These are phyloP conservation scores for Fregetta grallaria DNA, from an alignment of 2,113 vertebrate genomes.

Conservation along the genomic window DNA sequence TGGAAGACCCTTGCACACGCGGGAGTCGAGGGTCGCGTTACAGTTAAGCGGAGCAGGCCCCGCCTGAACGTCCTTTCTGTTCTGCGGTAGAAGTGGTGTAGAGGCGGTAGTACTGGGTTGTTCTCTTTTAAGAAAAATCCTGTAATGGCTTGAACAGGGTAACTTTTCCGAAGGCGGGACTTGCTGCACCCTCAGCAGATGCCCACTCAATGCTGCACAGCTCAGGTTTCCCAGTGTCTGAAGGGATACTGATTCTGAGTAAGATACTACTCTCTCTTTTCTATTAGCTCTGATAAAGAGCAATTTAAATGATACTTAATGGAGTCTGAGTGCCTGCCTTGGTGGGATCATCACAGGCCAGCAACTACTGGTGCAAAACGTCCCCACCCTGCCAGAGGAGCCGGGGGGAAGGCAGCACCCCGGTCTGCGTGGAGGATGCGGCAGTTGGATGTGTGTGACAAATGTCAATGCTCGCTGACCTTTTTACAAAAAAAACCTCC, in stretches of 20 bases:
- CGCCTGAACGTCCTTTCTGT: background rate
- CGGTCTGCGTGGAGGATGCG: background rate
- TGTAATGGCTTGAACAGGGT: rapidly evolving
- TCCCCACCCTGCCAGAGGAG: background rate
- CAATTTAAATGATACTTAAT: background rate
- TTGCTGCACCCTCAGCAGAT: background rate
- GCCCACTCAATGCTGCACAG: background rate
- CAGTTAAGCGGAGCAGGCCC: background rate
- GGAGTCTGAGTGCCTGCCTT: background rate
- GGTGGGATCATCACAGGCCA: background rate
- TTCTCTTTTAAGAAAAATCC: no score
- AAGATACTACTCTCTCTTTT: background rate
- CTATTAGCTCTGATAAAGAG: rapidly evolving
- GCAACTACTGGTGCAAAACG: background rate
- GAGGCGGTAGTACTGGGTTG: no score
- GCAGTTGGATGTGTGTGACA: background rate
- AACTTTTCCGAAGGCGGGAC: no score
- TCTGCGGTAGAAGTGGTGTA: rapidly evolving
- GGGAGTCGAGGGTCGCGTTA: no score
- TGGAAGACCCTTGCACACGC: rapidly evolving
- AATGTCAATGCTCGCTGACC: background rate
- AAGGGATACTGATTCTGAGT: no score
- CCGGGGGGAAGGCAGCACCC: no score
- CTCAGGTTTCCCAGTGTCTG: background rate
- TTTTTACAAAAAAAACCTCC: background rate